phyloP scores from a whole-genome alignment of 1,140 invertebrate genomes.

The Arion vulgaris region DNA sequence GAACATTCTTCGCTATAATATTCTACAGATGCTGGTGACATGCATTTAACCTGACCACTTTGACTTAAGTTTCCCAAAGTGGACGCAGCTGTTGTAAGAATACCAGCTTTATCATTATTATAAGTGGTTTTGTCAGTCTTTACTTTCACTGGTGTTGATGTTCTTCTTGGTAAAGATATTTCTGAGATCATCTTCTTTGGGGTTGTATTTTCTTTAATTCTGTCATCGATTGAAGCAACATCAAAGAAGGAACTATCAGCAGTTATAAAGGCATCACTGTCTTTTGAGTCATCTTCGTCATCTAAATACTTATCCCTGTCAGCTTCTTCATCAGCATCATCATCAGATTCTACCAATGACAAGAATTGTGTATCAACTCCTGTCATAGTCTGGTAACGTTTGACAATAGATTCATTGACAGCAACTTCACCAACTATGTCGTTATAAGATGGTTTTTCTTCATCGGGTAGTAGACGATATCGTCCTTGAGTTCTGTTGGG shows the following conservation, averaged over 20 bases:
- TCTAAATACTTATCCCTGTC: not conserved
- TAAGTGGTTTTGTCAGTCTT: not conserved
- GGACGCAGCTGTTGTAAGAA: not conserved
- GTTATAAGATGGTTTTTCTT: constrained; percentile 21
- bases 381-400: not conserved
- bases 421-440: constrained; percentile 33
- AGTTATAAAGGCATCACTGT: not conserved
- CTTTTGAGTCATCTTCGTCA: not conserved
- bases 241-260: not conserved
- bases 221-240: not conserved
- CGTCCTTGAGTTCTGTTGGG: constrained; percentile 16
- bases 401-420: constrained; percentile 20
- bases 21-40: not conserved
- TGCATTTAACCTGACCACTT: not conserved
- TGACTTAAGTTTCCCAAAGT: not conserved
- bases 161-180: not conserved
- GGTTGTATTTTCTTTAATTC: not conserved
- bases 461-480: constrained; percentile 22
- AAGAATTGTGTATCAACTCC: no score
- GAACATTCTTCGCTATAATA: not conserved
- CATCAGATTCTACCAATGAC: not conserved
- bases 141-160: not conserved
- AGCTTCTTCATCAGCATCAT: not conserved
- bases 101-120: not conserved
- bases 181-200: not conserved